Percentiles rank a stretch among this genome's conserved stretches.
These are phyloP conservation scores for Chrysodeixis includens DNA, from an alignment of 2,888 invertebrate genomes.

Conservation along the genomic window DNA sequence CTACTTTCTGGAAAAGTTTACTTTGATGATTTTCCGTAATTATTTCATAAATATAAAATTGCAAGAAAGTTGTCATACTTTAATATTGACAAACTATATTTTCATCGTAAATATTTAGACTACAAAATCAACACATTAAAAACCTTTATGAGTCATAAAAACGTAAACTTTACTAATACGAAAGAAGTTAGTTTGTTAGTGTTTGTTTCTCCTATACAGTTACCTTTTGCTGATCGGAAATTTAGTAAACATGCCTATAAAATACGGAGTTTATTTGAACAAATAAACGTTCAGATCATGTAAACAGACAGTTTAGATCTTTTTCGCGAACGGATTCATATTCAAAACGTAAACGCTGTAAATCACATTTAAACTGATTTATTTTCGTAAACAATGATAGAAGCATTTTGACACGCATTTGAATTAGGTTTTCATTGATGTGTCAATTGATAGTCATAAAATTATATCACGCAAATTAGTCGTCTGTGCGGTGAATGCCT, in stretches of 20 bases:
- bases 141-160: conserved; percentile 33
- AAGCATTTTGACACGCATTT: conserved; percentile 6
- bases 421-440: conserved; percentile 15
- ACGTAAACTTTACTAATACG: conserved; percentile 11
- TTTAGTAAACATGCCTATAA: conserved; percentile 10
- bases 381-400: not conserved
- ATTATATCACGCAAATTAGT: conserved; percentile 18
- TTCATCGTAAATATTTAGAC: conserved; percentile 32
- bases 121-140: conserved; percentile 30
- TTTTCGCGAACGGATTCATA: not conserved
- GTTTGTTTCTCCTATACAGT: conserved; percentile 15
- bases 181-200: conserved; percentile 15
- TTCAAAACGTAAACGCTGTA: not conserved
- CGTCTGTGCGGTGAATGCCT: conserved; percentile 28
- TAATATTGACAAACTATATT: conserved; percentile 9
- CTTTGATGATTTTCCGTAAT: not conserved
- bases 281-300: not conserved
- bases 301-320: conserved; percentile 6
- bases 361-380: not conserved
- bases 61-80: not conserved
- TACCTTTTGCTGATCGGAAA: not conserved
- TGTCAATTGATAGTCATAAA: conserved; percentile 25
- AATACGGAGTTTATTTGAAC: conserved; percentile 3
- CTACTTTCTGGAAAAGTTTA: conserved; percentile 18
- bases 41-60: not conserved